Evolutionary conservation across 1,140 invertebrate species (phyloP).

Genomic region (Megathymus violae): DNA sequence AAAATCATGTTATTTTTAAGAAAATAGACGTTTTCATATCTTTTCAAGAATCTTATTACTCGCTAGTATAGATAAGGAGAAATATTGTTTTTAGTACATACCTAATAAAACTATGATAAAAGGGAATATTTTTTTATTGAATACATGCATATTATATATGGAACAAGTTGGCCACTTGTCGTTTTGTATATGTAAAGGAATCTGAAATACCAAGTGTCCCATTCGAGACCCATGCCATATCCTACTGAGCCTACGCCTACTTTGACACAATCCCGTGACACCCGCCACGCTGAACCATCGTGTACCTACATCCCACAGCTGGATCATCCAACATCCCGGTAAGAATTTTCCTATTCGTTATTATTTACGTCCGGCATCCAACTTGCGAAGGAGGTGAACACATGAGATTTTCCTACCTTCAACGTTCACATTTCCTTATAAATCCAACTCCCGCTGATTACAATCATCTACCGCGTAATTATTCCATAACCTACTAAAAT

Average conservation of each 20-base stretch:
- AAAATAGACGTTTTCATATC: slow-evolving; percentile 71
- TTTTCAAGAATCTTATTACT: slow-evolving; percentile 79
- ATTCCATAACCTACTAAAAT: not conserved
- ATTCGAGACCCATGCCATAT: slow-evolving; percentile 76
- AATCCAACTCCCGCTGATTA: slow-evolving; percentile 29
- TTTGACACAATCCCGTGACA: slow-evolving; percentile 74
- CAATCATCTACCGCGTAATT: not conserved
- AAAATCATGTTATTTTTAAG: slow-evolving; percentile 82
- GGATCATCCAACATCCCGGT: slow-evolving; percentile 79
- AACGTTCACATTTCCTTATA: slow-evolving; percentile 15
- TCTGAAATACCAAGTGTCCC: slow-evolving; percentile 56
- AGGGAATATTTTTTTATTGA: slow-evolving; percentile 53
- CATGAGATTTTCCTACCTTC: not conserved
- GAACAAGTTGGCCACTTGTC: slow-evolving; percentile 37
- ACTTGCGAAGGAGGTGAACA: slow-evolving; percentile 7
- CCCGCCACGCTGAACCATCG: slow-evolving; percentile 73
- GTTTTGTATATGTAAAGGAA: slow-evolving; percentile 45
- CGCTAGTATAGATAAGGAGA: slow-evolving; percentile 80
- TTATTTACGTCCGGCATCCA: slow-evolving; percentile 74
- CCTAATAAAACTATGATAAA: slow-evolving; percentile 75
- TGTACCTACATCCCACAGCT: slow-evolving; percentile 77
- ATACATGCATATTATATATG: slow-evolving; percentile 22
- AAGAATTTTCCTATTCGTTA: slow-evolving; percentile 79
- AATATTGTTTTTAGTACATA: slow-evolving; percentile 77
- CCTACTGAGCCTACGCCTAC: slow-evolving; percentile 57